Conservation (phyloP, 2,888 invertebrate species). For the Sphaeridia pumilis region DNA sequence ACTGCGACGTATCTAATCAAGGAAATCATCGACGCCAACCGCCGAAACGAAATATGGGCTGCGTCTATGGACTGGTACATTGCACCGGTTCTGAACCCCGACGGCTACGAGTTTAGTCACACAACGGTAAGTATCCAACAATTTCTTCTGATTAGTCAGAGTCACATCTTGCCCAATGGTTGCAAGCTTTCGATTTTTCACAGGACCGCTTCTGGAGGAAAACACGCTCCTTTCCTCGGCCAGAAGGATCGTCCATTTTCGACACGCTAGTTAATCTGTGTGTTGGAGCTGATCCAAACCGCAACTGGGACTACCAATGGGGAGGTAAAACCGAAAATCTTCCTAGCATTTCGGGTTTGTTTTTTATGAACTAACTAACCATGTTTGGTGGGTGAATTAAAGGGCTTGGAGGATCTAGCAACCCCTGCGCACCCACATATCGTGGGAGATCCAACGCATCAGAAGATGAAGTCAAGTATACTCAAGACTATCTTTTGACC, state of each 20-base stretch:
- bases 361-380: background rate
- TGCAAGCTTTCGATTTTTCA: no score
- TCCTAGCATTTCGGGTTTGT: background rate
- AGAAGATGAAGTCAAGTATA: slow-evolving; percentile 57
- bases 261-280: slow-evolving; percentile 31
- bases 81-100: slow-evolving; percentile 65
- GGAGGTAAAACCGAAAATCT: slow-evolving; percentile 43
- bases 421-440: slow-evolving; percentile 31
- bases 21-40: slow-evolving; percentile 46
- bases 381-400: background rate
- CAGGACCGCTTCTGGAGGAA: slow-evolving; percentile 59
- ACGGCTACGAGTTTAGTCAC: slow-evolving; percentile 63
- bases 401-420: slow-evolving; percentile 28
- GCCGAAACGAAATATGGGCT: slow-evolving; percentile 46
- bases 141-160: background rate
- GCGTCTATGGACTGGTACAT: slow-evolving; percentile 54
- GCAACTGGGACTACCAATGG: slow-evolving; percentile 69
- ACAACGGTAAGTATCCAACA: slow-evolving; percentile 41
- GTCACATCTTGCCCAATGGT: background rate
- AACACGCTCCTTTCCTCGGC: slow-evolving; percentile 47
- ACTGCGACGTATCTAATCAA: slow-evolving; percentile 60
- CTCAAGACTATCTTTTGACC: slow-evolving; percentile 49
- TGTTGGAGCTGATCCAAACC: slow-evolving; percentile 45
- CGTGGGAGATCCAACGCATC: slow-evolving; percentile 47
- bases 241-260: slow-evolving; percentile 17